These are phyloP conservation scores for Lerista edwardsae DNA, from an alignment of 2,797 vertebrate genomes.

Conservation along the genomic window DNA sequence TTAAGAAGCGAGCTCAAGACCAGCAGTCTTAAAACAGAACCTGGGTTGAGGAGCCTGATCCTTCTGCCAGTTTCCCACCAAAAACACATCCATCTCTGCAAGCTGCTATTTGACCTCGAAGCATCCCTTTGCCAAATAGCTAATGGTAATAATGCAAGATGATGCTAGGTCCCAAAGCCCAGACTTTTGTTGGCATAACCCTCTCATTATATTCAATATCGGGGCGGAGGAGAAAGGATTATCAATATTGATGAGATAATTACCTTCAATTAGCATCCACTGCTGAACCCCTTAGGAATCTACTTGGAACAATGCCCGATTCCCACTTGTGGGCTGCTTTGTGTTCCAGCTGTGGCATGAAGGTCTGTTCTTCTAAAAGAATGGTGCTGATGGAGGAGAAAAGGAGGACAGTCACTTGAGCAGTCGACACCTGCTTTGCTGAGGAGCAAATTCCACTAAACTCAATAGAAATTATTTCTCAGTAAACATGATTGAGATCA, in stretches of 20 bases:
- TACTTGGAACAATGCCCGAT: neutral
- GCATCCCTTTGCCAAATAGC: neutral
- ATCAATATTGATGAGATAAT: neutral
- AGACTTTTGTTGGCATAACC: neutral
- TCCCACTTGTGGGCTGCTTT: neutral
- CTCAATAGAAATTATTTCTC: neutral
- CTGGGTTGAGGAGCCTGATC: no score
- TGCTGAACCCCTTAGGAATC: constrained; percentile 3
- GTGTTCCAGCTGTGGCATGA: neutral
- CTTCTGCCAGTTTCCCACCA: no score
- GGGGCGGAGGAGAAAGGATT: neutral
- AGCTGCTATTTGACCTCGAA: no score
- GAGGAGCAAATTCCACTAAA: neutral
- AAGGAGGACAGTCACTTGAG: neutral
- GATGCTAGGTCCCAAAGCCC: neutral
- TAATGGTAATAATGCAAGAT: no score
- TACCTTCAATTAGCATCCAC: constrained; percentile 4
- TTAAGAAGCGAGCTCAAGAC: no score
- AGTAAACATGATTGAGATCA: neutral
- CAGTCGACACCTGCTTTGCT: neutral
- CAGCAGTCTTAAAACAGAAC: no score
- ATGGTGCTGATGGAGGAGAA: neutral
- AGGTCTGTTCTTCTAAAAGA: neutral
- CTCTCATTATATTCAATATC: neutral
- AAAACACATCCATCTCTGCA: no score